Base-by-base conservation (phyloP, 2,797 vertebrate genomes). In the Gallinago solitaria region DNA sequence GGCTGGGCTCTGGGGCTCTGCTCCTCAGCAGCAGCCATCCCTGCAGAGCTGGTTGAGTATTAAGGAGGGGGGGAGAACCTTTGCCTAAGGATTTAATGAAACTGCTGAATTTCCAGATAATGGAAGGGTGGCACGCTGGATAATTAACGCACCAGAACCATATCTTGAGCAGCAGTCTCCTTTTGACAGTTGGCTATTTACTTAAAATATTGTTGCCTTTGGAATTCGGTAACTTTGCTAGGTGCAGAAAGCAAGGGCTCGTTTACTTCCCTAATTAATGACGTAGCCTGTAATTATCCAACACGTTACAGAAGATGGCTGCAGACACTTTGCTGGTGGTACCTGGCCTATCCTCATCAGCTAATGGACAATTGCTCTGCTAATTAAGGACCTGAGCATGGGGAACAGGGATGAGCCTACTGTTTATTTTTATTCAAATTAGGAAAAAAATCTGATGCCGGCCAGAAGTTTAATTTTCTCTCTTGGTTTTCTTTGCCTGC, bases 21-120 rank as follows among this genome's bases (percentile, higher is more conserved):
- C 48, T 71, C 3, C 0, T 10, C 25, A 27, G 47, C 43, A 37
- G 41, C 41, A 24, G 5, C 1, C 2, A 20, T 41, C 10, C 32
- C 45, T 3, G 1, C 37, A 8, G 56, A 56, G 37, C 27, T 16
- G 12, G 23, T 18, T 8, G 61, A 57, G 48, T 11, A 2, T 15
- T 11, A 13, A 23, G 33, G 59, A 64, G 10, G 9, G 28, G 21
- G 11, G n/a, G 32, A 47, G 25, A 20, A 19, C 67, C 32, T 33
- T 41, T 20, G 32, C 47, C 47, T 6, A n/a, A 69, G 56, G 59
- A 15, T 50, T 88, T 56, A 50, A 35, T 63, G 68, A n/a, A 75
- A 33, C 37, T 48, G 63, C 70, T 73, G 75, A 63, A 47, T 69
- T 82, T 14, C 27, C 56, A 39, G 61, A 20, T 64, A 74, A 71